Evolutionary conservation across 2,888 invertebrate genomes (phyloP).

Genomic region (Cerastoderma edule): DNA sequence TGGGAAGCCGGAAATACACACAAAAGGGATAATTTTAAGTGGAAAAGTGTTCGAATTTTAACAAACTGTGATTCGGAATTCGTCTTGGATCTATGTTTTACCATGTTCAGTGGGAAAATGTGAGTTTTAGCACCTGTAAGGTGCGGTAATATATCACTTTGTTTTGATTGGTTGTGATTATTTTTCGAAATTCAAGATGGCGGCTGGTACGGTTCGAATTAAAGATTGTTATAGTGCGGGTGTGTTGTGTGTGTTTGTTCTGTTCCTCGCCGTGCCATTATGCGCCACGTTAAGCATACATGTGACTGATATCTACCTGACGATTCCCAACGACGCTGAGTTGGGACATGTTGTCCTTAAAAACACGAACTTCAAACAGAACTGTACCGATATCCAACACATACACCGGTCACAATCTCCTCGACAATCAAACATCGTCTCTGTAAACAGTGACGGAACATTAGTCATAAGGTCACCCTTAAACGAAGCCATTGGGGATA

Average conservation of each 20-base stretch:
- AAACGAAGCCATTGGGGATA: constrained; percentile 30
- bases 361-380: constrained; percentile 14
- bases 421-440: constrained; percentile 27
- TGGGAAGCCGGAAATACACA: constrained; percentile 4
- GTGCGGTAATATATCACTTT: constrained; percentile 11
- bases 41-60: not conserved
- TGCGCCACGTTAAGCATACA: constrained; percentile 20
- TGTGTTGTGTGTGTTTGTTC: constrained; percentile 19
- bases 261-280: constrained; percentile 18
- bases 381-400: constrained; percentile 25
- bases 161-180: constrained; percentile 49
- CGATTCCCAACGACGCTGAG: constrained; percentile 34
- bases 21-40: not conserved
- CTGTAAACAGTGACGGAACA: constrained; percentile 33
- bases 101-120: not conserved
- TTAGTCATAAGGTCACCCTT: constrained; percentile 41
- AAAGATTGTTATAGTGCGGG: constrained; percentile 11
- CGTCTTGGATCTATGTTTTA: not conserved
- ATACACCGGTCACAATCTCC: constrained; percentile 12
- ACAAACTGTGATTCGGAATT: not conserved
- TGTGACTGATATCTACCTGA: constrained; percentile 23
- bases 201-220: constrained; percentile 44
- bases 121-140: constrained; percentile 20
- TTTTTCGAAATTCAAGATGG: constrained; percentile 63
- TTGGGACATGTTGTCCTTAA: constrained; percentile 37